Conservation (phyloP, 2,113 vertebrate genomes). For the Garra rufa region DNA sequence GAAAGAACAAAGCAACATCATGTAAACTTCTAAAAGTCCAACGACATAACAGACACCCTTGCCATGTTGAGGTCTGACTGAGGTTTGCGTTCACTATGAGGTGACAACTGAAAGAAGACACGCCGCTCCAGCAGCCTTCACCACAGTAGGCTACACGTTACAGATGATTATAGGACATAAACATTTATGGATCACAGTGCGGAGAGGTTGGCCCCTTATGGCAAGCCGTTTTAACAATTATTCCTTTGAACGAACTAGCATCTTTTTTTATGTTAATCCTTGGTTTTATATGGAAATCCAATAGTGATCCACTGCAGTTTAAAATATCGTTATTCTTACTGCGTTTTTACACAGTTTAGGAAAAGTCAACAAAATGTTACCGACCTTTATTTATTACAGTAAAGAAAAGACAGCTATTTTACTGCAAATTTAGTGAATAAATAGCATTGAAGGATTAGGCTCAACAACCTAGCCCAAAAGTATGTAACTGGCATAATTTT, state of each 20-base stretch:
- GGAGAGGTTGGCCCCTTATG: constrained; percentile 5
- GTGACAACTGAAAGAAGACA: constrained; percentile 42
- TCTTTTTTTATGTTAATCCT: neutral
- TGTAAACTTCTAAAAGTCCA: constrained; percentile 10
- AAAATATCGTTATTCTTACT: too few relatives aligned
- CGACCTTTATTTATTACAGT: neutral
- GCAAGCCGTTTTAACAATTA: constrained; percentile 4
- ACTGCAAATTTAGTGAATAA: neutral
- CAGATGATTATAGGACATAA: constrained; percentile 42
- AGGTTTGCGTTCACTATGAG: constrained; percentile 49
- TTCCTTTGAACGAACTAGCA: neutral
- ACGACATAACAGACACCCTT: neutral
- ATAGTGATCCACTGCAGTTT: neutral
- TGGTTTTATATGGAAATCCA: neutral
- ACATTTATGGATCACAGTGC: constrained; percentile 14
- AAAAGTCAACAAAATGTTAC: too few relatives aligned
- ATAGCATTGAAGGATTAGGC: neutral
- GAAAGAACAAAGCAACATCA: neutral
- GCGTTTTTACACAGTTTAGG: too few relatives aligned
- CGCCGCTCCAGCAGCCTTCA: neutral
- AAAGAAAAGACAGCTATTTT: neutral
- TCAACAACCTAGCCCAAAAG: neutral
- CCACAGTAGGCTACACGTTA: neutral
- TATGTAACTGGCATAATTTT: neutral
- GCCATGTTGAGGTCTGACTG: constrained; percentile 47